Evolutionary conservation across 2,797 vertebrate species (phyloP).

Genomic region (Mastacembelus armatus): DNA sequence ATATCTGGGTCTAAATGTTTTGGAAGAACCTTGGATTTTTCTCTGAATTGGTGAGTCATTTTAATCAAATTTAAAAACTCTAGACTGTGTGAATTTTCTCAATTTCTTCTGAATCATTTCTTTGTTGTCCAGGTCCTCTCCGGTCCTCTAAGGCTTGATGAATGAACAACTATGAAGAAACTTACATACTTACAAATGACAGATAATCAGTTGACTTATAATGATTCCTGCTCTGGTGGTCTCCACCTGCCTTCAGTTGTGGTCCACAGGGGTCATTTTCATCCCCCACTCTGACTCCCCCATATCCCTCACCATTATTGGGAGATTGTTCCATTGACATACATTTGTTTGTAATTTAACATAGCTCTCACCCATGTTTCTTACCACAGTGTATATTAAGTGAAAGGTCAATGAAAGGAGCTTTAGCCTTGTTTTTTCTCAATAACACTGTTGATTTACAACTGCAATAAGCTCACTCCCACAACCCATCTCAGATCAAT

Average conservation of each 20-base stretch:
- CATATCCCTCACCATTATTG: not conserved
- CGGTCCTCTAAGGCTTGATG: not conserved
- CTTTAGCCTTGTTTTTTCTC: conserved; percentile 21
- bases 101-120: too few species aligned
- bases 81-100: too few species aligned
- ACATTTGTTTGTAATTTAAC: conserved; percentile 23
- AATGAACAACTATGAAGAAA: conserved; percentile 19
- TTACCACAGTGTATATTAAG: conserved; percentile 23
- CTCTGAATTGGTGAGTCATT: not conserved
- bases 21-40: conserved; percentile 14
- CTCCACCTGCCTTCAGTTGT: conserved; percentile 17
- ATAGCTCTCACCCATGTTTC: not conserved
- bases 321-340: conserved; percentile 6
- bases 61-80: too few species aligned
- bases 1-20: not conserved
- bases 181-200: too few species aligned
- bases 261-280: not conserved
- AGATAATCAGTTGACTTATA: conserved; percentile 7
- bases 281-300: not conserved
- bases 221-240: conserved; percentile 26
- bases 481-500: conserved; percentile 37
- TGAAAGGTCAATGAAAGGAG: conserved; percentile 42
- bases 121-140: not conserved
- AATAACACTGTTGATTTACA: conserved; percentile 50
- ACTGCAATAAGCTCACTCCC: conserved; percentile 40